A percentile compares a stretch with the other conserved stretches of the same genome.
Conservation (phyloP, 2,888 invertebrate species). For the Epirrhoe alternata region DNA sequence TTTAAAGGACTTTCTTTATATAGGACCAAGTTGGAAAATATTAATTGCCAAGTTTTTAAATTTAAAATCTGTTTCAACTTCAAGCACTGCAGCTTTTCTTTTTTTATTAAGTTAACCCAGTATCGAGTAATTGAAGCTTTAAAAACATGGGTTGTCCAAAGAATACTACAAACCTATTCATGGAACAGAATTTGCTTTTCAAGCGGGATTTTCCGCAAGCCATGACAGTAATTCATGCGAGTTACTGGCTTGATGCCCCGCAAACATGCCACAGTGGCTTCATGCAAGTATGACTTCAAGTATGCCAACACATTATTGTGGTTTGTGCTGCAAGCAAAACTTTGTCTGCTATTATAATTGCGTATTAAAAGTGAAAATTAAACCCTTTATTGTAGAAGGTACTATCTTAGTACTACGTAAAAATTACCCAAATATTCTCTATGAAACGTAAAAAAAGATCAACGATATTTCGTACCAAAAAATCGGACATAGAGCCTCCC, state of each 20-base stretch:
- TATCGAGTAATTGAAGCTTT: not conserved
- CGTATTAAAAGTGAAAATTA: no score
- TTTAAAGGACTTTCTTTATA: no score
- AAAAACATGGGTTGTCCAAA: conserved; percentile 42
- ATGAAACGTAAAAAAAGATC: no score
- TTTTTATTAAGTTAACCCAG: not conserved
- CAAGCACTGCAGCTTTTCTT: no score
- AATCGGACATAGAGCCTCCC: no score
- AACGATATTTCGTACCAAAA: no score
- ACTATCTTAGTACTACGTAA: no score
- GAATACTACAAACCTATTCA: conserved; percentile 48
- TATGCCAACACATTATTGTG: not conserved
- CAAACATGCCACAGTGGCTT: conserved; percentile 25
- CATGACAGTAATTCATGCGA: conserved; percentile 61
- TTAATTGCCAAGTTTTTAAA: no score
- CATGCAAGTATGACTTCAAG: not conserved
- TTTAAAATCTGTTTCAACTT: no score
- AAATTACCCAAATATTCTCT: no score
- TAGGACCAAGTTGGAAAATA: no score
- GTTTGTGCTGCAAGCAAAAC: not conserved
- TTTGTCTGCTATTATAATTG: not conserved
- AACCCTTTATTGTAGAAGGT: no score
- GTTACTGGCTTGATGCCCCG: conserved; percentile 49
- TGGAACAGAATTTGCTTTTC: conserved; percentile 68
- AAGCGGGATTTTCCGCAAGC: conserved; percentile 61